Percentiles rank a stretch among this genome's conserved stretches.
Evolutionary conservation across 2,888 invertebrate genomes (phyloP).

Genomic region (Dusona sp.): DNA sequence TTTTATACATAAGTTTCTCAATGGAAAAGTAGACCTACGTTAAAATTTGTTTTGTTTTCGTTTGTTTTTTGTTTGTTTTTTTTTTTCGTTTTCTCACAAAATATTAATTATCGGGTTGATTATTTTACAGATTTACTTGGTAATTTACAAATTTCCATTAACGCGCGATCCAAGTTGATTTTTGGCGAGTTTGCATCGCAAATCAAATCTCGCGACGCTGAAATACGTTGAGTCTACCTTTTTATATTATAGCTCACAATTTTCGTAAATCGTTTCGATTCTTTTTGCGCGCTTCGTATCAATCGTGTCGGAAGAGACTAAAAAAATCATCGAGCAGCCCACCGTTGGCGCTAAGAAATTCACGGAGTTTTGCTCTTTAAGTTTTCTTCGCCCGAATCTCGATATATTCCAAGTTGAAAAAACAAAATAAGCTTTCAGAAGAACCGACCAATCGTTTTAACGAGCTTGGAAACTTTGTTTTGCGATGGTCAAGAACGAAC

Average conservation of each 20-base stretch:
- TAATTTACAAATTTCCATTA: slow-evolving; percentile 68
- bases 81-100: slow-evolving; percentile 42
- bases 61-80: background rate
- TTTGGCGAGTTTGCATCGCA: background rate
- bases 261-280: slow-evolving; percentile 20
- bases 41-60: slow-evolving; percentile 22
- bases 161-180: slow-evolving; percentile 8
- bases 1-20: slow-evolving; percentile 44
- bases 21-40: slow-evolving; percentile 66
- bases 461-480: slow-evolving; percentile 48
- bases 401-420: background rate
- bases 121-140: slow-evolving; percentile 66
- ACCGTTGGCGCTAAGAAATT: no score
- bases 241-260: slow-evolving; percentile 16
- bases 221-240: slow-evolving; percentile 9
- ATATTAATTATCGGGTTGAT: slow-evolving; percentile 65
- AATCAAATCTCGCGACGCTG: background rate
- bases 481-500: slow-evolving; percentile 39
- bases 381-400: background rate
- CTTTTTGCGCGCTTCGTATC: background rate
- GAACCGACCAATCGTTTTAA: slow-evolving; percentile 17
- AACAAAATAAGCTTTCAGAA: background rate
- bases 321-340: no score
- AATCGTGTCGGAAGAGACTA: slow-evolving; percentile 48
- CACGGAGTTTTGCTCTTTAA: slow-evolving; percentile 9